phyloP scores from a whole-genome alignment of 2,113 vertebrate species.

The Psettodes erumei region DNA sequence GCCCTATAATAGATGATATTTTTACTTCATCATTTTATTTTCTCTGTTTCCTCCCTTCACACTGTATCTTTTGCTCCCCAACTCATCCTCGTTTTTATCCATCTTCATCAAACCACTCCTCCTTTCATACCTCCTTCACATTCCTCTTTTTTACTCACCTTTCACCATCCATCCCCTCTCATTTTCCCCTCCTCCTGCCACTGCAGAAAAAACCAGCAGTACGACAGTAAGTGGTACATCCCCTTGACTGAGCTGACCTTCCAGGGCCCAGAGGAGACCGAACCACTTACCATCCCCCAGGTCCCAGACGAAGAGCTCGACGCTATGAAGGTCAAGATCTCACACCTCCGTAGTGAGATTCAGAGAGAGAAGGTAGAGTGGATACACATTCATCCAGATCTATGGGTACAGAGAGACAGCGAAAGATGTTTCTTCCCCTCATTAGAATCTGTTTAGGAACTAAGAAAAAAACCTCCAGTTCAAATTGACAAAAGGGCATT shows the following conservation, averaged over 20 bases:
- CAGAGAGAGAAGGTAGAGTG: slow-evolving; percentile 93
- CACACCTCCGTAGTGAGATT: slow-evolving; percentile 95
- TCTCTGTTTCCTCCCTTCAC: not conserved
- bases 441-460: not conserved
- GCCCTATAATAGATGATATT: no score
- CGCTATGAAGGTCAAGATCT: slow-evolving; percentile 97
- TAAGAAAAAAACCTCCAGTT: not conserved
- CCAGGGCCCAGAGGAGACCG: slow-evolving; percentile 92
- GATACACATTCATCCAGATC: not conserved
- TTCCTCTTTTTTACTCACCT: not conserved
- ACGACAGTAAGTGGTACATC: slow-evolving; percentile 98
- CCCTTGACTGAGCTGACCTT: slow-evolving; percentile 94
- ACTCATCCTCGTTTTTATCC: slow-evolving; percentile 2
- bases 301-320: slow-evolving; percentile 96
- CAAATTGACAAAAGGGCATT: no score
- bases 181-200: not conserved
- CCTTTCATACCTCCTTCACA: not conserved
- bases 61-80: not conserved
- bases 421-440: not conserved
- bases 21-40: not conserved
- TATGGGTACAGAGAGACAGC: not conserved
- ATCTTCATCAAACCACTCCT: not conserved
- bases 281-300: slow-evolving; percentile 90
- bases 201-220: slow-evolving; percentile 94
- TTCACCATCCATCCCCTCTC: not conserved